phyloP scores from a whole-genome alignment of 2,113 vertebrate genomes.

The Microtus oregoni region DNA sequence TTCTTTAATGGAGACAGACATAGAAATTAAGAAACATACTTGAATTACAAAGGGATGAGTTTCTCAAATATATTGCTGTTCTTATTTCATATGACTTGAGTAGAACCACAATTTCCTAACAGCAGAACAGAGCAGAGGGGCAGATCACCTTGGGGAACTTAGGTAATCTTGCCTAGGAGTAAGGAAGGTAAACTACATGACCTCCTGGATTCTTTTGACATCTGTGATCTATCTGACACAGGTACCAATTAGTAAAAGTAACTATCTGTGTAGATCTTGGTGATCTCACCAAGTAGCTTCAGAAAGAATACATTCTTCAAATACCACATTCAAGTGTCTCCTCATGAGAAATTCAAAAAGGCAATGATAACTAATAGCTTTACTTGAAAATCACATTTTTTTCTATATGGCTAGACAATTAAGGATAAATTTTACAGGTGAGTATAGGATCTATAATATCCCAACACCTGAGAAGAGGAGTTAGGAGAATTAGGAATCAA shows the following conservation, averaged over 20 bases:
- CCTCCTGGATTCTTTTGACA: slow-evolving; percentile 29
- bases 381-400: slow-evolving; percentile 60
- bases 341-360: slow-evolving; percentile 51
- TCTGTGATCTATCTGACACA: slow-evolving; percentile 29
- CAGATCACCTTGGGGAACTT: slow-evolving; percentile 2
- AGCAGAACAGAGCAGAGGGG: neutral
- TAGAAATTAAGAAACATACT: slow-evolving; percentile 43
- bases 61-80: neutral
- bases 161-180: neutral
- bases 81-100: slow-evolving; percentile 11
- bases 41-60: slow-evolving; percentile 38
- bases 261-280: neutral
- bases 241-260: slow-evolving; percentile 43
- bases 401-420: slow-evolving; percentile 37
- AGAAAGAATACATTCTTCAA: slow-evolving; percentile 57
- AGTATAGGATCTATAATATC: neutral
- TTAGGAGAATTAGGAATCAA: neutral
- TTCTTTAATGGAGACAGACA: slow-evolving; percentile 50
- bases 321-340: slow-evolving; percentile 38
- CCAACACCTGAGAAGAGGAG: neutral
- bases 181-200: slow-evolving; percentile 39
- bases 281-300: slow-evolving; percentile 25
- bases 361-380: slow-evolving; percentile 38
- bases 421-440: slow-evolving; percentile 48
- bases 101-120: slow-evolving; percentile 47